A percentile compares a stretch with the other conserved stretches of the same genome.
These are phyloP conservation scores for Tychaedon coryphoeus DNA, from an alignment of 2,113 vertebrate species.

Conservation along the genomic window DNA sequence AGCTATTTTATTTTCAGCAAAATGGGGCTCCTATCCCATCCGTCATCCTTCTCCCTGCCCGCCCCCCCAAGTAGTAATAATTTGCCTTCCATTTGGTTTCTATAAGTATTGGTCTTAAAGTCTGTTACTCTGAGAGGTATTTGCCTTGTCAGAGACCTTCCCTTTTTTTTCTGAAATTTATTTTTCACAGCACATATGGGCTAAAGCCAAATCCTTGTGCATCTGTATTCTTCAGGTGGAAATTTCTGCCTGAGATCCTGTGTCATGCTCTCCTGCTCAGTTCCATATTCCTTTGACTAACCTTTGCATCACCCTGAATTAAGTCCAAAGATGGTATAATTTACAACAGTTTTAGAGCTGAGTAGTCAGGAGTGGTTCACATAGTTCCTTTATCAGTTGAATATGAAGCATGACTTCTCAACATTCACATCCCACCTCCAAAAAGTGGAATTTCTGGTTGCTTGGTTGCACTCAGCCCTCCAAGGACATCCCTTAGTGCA, in stretches of 20 bases:
- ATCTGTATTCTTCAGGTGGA: background rate
- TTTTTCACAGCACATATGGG: background rate
- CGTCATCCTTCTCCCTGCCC: rapidly evolving
- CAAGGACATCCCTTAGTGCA: background rate
- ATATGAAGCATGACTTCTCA: background rate
- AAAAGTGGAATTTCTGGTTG: background rate
- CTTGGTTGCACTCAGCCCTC: background rate
- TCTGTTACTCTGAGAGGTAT: background rate
- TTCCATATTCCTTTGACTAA: background rate
- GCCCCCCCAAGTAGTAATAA: background rate
- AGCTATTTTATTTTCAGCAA: background rate
- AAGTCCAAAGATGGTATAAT: background rate
- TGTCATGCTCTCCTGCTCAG: background rate
- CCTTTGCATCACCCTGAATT: background rate
- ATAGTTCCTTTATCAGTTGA: background rate
- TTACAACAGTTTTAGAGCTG: background rate
- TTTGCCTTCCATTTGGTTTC: background rate
- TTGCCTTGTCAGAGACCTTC: background rate
- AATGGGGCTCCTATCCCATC: background rate
- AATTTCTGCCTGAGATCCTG: background rate
- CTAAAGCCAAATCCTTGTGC: background rate
- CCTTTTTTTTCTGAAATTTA: background rate
- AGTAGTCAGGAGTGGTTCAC: background rate
- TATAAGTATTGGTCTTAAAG: background rate
- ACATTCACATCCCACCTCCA: background rate